Percentiles rank a stretch among this genome's conserved stretches.
Conservation (phyloP, 2,888 invertebrate genomes). For the Erpobdella octoculata region DNA sequence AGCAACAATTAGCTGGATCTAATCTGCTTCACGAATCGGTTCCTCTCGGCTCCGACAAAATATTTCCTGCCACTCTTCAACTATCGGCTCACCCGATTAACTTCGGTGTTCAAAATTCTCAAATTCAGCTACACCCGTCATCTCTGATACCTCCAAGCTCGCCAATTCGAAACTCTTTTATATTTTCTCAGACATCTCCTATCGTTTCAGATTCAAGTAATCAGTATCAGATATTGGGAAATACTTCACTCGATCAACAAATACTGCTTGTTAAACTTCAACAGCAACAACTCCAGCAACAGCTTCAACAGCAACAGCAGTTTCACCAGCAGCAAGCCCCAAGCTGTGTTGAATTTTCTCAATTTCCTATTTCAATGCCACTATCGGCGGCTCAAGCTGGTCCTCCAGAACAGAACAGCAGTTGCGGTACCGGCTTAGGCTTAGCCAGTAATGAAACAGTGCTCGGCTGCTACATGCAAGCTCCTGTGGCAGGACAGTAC, state of each 20-base stretch:
- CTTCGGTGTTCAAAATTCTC: background rate
- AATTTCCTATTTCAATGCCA: background rate
- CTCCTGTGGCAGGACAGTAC: background rate
- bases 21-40: too few species aligned
- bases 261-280: background rate
- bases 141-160: background rate
- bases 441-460: too few species aligned
- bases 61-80: too few species aligned
- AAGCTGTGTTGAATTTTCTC: background rate
- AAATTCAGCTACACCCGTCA: background rate
- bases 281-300: background rate
- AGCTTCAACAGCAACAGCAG: conserved; percentile 9
- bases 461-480: background rate
- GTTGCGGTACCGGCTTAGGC: background rate
- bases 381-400: background rate
- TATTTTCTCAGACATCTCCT: too few species aligned
- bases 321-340: background rate
- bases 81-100: too few species aligned
- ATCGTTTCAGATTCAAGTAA: too few species aligned
- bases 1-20: background rate
- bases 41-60: too few species aligned
- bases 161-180: too few species aligned
- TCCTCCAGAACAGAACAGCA: background rate
- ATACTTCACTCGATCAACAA: too few species aligned
- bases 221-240: too few species aligned